Percentiles rank a stretch among this genome's conserved stretches.
These are phyloP conservation scores for Lasioglossum zephyrum DNA, from an alignment of 2,888 invertebrate genomes.

Conservation along the genomic window DNA sequence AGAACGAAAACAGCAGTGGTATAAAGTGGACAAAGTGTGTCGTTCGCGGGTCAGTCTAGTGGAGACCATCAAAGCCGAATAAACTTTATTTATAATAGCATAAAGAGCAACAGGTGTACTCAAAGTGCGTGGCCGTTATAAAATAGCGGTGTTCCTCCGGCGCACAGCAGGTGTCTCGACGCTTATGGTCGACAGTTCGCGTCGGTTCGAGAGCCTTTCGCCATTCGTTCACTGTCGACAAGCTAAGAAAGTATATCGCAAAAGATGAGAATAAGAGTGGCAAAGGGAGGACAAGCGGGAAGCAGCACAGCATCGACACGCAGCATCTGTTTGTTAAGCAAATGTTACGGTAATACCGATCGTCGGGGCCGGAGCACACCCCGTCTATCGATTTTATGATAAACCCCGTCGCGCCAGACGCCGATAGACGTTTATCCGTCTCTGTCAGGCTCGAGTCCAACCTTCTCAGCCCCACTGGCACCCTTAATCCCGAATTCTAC, in stretches of 20 bases:
- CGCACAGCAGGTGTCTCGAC: neutral
- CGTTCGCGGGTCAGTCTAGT: neutral
- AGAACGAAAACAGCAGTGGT: neutral
- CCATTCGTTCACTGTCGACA: neutral
- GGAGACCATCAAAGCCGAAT: neutral
- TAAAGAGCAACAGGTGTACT: slow-evolving; percentile 6
- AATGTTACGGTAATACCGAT: slow-evolving; percentile 13
- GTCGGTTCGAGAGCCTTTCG: neutral
- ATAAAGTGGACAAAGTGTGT: neutral
- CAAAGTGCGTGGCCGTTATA: neutral
- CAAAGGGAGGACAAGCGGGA: neutral
- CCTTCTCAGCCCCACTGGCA: neutral
- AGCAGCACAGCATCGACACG: neutral
- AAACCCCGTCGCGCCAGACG: slow-evolving; percentile 33
- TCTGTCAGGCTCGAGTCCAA: slow-evolving; percentile 48
- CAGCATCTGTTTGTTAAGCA: slow-evolving; percentile 17
- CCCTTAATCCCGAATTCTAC: slow-evolving; percentile 50
- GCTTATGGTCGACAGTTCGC: neutral
- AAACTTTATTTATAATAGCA: slow-evolving; percentile 3
- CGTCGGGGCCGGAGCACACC: neutral
- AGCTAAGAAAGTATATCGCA: neutral
- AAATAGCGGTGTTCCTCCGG: neutral
- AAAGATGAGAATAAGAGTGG: neutral
- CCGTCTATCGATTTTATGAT: slow-evolving; percentile 61
- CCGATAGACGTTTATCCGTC: slow-evolving; percentile 55